Conservation (phyloP, 1,140 invertebrate genomes). For the Bombus huntii region DNA sequence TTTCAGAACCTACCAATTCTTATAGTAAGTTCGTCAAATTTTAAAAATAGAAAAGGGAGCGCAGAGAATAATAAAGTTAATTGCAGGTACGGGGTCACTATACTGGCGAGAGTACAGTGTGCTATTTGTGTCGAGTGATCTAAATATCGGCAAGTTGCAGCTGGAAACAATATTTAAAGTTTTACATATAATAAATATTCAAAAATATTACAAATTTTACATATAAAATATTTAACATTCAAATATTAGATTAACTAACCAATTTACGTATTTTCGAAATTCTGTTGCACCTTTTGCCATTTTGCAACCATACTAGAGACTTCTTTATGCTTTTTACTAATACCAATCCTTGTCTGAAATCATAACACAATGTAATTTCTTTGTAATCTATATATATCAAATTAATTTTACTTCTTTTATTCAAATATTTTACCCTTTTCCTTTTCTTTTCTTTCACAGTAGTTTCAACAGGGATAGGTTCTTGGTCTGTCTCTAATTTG, state of each 20-base stretch:
- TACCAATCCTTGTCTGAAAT: constrained; percentile 84
- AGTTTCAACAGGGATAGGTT: constrained; percentile 14
- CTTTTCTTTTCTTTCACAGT: constrained; percentile 49
- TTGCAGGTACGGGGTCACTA: constrained; percentile 36
- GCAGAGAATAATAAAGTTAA: constrained; percentile 4
- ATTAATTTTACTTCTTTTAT: not conserved
- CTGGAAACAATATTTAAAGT: constrained; percentile 2
- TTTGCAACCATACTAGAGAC: constrained; percentile 88
- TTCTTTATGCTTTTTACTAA: constrained; percentile 88
- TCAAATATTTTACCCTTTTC: constrained; percentile 45
- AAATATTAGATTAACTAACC: not conserved
- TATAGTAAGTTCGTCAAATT: not conserved
- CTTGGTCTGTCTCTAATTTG: constrained; percentile 44
- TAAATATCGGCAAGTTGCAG: constrained; percentile 3
- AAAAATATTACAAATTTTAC: not conserved
- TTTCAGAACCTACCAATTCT: not conserved
- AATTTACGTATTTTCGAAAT: constrained; percentile 75
- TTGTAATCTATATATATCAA: not conserved
- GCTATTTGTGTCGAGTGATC: constrained; percentile 6
- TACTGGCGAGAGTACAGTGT: constrained; percentile 30
- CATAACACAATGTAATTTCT: not conserved
- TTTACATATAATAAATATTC: not conserved
- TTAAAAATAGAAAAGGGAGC: constrained; percentile 10
- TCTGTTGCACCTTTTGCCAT: constrained; percentile 88
- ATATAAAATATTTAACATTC: not conserved